Evolutionary conservation across 2,113 vertebrate genomes (phyloP), one percentile per base, ranked within the genome.

Genomic region (Dasyornis broadbenti): DNA sequence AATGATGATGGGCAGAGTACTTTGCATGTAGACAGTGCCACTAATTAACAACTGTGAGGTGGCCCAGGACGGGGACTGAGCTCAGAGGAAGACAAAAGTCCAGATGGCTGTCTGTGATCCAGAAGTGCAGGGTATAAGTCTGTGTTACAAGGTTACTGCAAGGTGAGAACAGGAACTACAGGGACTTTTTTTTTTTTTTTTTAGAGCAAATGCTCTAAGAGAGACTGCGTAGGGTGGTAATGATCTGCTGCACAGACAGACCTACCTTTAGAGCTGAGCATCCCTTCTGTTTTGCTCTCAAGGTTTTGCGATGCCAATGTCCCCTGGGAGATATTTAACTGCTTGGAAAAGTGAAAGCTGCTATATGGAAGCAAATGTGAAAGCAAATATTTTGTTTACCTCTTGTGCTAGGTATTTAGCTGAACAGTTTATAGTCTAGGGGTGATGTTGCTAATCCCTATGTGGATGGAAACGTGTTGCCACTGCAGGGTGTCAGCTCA

Each of bases 41-140:
- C 91, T 96, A 96, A 97, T 97, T 96, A 98, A 93, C 81, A 92
- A 81, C 33, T 88, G 92, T 95, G 79, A 91, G 71, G 84, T 66
- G 69, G 82, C 63, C 77, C 84, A 86, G 82, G 52, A 85, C 0
- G 4, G 78, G 65, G 83, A 89, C 24, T 72, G 73, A 76, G 84
- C 45, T 40, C 64, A 77, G 73, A 96, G 81, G 39, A 94, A 59
- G 78, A 84, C 82, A 70, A 59, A 92, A 83, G 78, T 96, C 96
- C 97, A 97, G 97, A 97, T 98, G 97, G 97, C 92, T 72, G 40
- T 44, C 85, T 89, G 13, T 90, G 85, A 91, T 95, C 71, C 90
- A 96, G 92, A 96, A 90, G 72, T 82, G 47, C 78, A 69, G 59
- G 37, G 40, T 45, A 14, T 81, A 57, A 65, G 33, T 47, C 77